These are phyloP conservation scores for Arctocebus calabarensis DNA, from an alignment of 2,797 vertebrate species.

Conservation along the genomic window DNA sequence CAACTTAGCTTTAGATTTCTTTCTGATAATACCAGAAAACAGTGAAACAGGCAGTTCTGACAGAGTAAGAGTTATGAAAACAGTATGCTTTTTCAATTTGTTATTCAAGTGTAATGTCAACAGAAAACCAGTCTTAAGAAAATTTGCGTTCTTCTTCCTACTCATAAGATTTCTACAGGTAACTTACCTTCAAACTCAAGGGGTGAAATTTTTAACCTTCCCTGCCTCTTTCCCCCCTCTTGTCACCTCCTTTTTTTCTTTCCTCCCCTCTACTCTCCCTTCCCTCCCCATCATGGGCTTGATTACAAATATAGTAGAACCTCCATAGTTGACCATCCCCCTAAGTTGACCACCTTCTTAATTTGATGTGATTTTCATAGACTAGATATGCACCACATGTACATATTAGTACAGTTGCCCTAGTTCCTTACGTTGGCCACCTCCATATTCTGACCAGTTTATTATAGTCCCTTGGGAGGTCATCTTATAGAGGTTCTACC, in stretches of 20 bases:
- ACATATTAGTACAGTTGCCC: too few relatives aligned
- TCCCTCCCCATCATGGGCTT: background rate
- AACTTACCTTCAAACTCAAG: background rate
- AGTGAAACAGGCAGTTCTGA: background rate
- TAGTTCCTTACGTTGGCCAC: too few relatives aligned
- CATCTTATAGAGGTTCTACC: too few relatives aligned
- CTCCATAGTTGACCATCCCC: too few relatives aligned
- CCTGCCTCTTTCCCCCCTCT: background rate
- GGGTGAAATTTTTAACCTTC: background rate
- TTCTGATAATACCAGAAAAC: conserved; percentile 27
- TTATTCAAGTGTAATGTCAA: background rate
- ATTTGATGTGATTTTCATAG: too few relatives aligned
- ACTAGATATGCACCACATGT: too few relatives aligned
- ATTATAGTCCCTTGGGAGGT: too few relatives aligned
- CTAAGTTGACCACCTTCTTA: too few relatives aligned
- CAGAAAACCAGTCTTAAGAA: background rate
- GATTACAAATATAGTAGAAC: background rate
- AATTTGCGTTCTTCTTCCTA: background rate
- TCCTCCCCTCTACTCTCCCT: background rate
- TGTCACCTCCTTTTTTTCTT: background rate
- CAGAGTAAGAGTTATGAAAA: conserved; percentile 20
- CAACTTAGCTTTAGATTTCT: background rate
- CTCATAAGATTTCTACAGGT: background rate
- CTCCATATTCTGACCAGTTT: too few relatives aligned
- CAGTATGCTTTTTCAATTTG: background rate